Evolutionary conservation across 2,113 vertebrate species (phyloP).

Genomic region (Peucedramus taeniatus): DNA sequence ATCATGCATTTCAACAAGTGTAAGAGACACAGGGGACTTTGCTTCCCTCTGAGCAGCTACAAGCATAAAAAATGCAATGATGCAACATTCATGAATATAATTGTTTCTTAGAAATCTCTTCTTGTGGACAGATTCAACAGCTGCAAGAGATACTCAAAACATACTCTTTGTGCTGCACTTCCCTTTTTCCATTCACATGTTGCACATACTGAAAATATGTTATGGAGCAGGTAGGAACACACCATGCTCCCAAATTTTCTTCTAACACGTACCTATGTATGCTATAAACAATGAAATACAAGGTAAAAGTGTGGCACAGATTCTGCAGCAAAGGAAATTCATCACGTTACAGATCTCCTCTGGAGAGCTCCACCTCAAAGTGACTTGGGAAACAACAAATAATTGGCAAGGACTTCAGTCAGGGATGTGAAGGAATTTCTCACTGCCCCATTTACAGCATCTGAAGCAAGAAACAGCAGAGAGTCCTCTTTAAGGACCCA

Average conservation of each 20-base stretch:
- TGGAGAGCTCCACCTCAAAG: background rate
- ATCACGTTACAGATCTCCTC: background rate
- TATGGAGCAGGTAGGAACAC: background rate
- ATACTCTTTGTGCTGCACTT: background rate
- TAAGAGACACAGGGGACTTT: background rate
- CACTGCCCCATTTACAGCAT: background rate
- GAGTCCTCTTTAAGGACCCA: background rate
- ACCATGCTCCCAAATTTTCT: background rate
- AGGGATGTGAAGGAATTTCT: background rate
- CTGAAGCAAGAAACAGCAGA: background rate
- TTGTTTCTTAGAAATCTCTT: background rate
- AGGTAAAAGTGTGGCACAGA: background rate
- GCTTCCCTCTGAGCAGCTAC: background rate
- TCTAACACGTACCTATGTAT: no score
- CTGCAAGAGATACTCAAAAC: background rate
- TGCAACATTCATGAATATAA: background rate
- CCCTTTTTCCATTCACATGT: background rate
- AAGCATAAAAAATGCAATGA: background rate
- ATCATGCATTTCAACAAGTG: background rate
- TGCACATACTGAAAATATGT: background rate
- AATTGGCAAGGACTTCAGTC: background rate
- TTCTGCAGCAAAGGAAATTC: background rate
- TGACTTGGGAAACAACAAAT: background rate
- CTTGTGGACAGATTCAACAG: background rate
- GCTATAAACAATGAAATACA: background rate